Evolutionary conservation across 64 coral and sea anemone genomes (phyloP).

Genomic region (Montipora cactus): DNA sequence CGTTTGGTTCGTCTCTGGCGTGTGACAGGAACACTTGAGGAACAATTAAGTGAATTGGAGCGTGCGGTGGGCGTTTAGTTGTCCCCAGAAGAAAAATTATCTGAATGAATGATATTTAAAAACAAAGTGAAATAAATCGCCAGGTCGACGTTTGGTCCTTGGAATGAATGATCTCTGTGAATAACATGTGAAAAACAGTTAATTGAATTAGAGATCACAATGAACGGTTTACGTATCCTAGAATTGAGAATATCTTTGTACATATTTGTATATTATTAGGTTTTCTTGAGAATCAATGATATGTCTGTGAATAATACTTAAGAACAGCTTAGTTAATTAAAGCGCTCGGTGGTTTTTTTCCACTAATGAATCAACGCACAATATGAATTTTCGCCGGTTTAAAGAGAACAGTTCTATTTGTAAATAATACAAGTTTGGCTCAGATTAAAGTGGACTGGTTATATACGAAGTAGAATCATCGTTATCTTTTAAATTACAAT

Average conservation of each 20-base stretch:
- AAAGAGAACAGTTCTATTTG: constrained; percentile 12
- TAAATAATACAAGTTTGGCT: constrained; percentile 7
- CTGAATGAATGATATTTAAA: background rate
- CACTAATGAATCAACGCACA: too few relatives aligned
- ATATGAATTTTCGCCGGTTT: constrained; percentile 14
- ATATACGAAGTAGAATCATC: background rate
- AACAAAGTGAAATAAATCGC: background rate
- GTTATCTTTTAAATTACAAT: background rate
- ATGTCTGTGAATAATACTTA: too few relatives aligned
- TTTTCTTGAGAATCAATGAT: too few relatives aligned
- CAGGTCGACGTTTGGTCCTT: too few relatives aligned
- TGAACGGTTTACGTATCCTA: too few relatives aligned
- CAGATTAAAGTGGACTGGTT: background rate
- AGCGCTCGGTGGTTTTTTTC: too few relatives aligned
- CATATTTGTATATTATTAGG: too few relatives aligned
- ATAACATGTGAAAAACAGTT: too few relatives aligned
- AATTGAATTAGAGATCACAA: too few relatives aligned
- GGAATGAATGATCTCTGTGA: background rate
- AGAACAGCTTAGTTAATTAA: too few relatives aligned
- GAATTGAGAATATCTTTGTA: too few relatives aligned
- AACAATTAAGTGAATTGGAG: constrained; percentile 65
- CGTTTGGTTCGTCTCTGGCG: constrained; percentile 83
- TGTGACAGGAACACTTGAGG: constrained; percentile 75
- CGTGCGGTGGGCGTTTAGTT: constrained; percentile 47
- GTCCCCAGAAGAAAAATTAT: background rate